Evolutionary conservation across 2,888 invertebrate species (phyloP).

Genomic region (Scrobipalpa atriplicella): DNA sequence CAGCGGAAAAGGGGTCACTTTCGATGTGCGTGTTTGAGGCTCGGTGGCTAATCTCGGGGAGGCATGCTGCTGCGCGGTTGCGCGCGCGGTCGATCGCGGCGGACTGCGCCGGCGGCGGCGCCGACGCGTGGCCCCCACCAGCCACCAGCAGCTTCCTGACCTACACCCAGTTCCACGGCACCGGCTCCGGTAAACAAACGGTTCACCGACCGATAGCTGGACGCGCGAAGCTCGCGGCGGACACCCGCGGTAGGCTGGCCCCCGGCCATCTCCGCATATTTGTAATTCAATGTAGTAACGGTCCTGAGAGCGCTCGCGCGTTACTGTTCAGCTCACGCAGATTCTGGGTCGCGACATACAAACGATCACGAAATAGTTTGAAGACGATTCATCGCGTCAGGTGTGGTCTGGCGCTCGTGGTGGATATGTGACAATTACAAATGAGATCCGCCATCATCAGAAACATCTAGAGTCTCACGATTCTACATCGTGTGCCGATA

Average conservation of each 20-base stretch:
- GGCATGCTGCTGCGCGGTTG: slow-evolving; percentile 40
- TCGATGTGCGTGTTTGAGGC: slow-evolving; percentile 44
- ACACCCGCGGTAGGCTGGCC: slow-evolving; percentile 46
- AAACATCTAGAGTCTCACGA: slow-evolving; percentile 11
- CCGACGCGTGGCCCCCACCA: slow-evolving; percentile 58
- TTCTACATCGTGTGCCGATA: slow-evolving; percentile 27
- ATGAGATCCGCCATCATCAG: slow-evolving; percentile 1
- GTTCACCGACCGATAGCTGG: slow-evolving; percentile 80
- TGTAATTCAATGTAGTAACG: slow-evolving; percentile 78
- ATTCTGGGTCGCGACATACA: slow-evolving; percentile 68
- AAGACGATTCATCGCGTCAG: slow-evolving; percentile 40
- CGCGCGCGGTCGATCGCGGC: slow-evolving; percentile 64
- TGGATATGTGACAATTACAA: slow-evolving; percentile 28
- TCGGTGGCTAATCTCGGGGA: neutral
- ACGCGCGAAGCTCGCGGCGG: slow-evolving; percentile 52
- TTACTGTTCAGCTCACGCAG: slow-evolving; percentile 55
- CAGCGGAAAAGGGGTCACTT: slow-evolving; percentile 64
- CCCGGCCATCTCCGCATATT: slow-evolving; percentile 60
- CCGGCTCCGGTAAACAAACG: slow-evolving; percentile 76
- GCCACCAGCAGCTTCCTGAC: slow-evolving; percentile 58
- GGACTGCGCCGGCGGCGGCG: slow-evolving; percentile 55
- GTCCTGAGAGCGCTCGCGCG: slow-evolving; percentile 67
- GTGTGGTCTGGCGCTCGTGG: slow-evolving; percentile 45
- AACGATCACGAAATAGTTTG: slow-evolving; percentile 47
- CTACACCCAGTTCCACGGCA: slow-evolving; percentile 69